phyloP scores from a whole-genome alignment of 2,797 vertebrate species.

The Pipistrellus kuhlii region DNA sequence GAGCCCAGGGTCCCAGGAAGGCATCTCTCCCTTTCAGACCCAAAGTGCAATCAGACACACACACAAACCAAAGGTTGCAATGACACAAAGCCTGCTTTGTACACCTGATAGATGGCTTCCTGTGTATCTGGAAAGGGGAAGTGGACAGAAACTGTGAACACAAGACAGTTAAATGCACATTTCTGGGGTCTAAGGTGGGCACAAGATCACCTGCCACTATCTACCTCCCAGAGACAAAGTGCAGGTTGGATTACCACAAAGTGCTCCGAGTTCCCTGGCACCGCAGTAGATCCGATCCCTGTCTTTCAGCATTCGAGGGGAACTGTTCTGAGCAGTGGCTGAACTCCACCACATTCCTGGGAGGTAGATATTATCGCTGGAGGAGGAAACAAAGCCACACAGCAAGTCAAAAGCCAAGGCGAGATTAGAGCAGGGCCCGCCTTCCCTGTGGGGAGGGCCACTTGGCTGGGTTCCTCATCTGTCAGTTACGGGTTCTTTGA shows the following conservation, averaged over 20 bases:
- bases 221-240: slow-evolving; percentile 1
- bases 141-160: not conserved
- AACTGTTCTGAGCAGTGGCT: slow-evolving; percentile 25
- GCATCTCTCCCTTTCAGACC: not conserved
- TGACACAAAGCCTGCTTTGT: not conserved
- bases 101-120: not conserved
- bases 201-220: not conserved
- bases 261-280: not conserved
- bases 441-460: not conserved
- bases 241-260: not conserved
- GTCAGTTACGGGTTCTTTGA: slow-evolving; percentile 65
- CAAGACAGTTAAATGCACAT: not conserved
- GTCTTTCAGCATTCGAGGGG: slow-evolving; percentile 10
- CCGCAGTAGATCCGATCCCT: not conserved
- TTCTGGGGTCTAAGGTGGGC: not conserved
- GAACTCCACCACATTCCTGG: slow-evolving; percentile 52
- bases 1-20: not conserved
- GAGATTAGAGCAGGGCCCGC: slow-evolving; percentile 37
- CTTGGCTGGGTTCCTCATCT: slow-evolving; percentile 56
- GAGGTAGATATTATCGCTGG: slow-evolving; percentile 64
- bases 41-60: not conserved
- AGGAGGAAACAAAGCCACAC: slow-evolving; percentile 72
- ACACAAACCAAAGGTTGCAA: not conserved
- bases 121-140: not conserved
- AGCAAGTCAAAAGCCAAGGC: slow-evolving; percentile 73